A percentile compares a stretch with the other conserved stretches of the same genome.
Conservation (phyloP, 1,140 invertebrate genomes). For the Drosophila pseudoobscura region DNA sequence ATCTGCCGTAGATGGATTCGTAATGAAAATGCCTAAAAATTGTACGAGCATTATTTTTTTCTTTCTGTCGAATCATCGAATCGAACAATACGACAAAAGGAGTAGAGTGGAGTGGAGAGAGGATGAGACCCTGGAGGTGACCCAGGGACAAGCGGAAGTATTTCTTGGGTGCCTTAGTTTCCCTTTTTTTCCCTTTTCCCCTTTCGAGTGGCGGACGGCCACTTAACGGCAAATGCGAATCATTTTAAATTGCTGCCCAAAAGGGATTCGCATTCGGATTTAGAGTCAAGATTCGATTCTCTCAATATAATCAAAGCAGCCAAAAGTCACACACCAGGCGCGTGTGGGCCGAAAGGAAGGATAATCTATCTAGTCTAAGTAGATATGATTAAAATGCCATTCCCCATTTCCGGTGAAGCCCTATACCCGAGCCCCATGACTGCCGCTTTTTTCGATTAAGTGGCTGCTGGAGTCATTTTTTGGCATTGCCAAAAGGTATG, state of each 20-base stretch:
- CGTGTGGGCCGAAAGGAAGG: conserved; percentile 10
- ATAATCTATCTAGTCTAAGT: conserved; percentile 45
- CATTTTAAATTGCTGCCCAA: conserved; percentile 71
- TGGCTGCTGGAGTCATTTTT: too few species aligned
- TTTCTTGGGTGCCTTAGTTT: conserved; percentile 25
- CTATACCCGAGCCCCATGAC: too few species aligned
- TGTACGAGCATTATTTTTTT: conserved; percentile 29
- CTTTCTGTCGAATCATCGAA: conserved; percentile 49
- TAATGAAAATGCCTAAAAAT: conserved; percentile 57
- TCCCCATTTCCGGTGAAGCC: conserved; percentile 15
- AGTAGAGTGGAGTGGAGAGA: not conserved
- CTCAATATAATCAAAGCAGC: conserved; percentile 47
- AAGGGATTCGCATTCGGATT: conserved; percentile 31
- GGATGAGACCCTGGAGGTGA: not conserved
- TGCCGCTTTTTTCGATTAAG: too few species aligned
- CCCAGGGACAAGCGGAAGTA: conserved; percentile 24
- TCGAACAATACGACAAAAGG: conserved; percentile 2
- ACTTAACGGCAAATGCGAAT: conserved; percentile 76
- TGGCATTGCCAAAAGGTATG: too few species aligned
- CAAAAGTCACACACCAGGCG: conserved; percentile 39
- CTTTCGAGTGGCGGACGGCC: conserved; percentile 42
- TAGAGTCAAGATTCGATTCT: conserved; percentile 23
- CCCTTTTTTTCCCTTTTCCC: conserved; percentile 19
- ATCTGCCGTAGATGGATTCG: conserved; percentile 44
- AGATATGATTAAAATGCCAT: conserved; percentile 41